These are phyloP conservation scores for Drosophila percnosoma DNA, from an alignment of 2,888 invertebrate species.

Conservation along the genomic window DNA sequence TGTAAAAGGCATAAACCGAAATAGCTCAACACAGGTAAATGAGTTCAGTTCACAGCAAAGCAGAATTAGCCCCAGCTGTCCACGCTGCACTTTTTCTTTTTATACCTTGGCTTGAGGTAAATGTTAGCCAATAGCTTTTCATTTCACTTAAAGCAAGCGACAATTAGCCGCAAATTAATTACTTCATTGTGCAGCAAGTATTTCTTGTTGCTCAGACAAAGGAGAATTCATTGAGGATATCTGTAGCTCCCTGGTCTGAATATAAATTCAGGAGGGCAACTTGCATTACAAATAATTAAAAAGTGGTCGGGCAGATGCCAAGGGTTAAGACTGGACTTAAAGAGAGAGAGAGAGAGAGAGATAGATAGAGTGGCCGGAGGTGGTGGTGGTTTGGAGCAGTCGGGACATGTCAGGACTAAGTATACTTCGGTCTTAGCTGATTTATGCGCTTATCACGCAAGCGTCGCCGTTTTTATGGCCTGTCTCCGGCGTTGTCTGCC, in stretches of 20 bases:
- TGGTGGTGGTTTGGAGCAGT: not conserved
- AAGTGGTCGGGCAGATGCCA: conserved; percentile 20
- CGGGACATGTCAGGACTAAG: conserved; percentile 15
- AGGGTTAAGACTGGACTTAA: conserved; percentile 40
- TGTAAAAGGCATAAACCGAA: not conserved
- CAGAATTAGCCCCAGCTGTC: not conserved
- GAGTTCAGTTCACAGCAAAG: not conserved
- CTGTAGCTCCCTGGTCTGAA: not conserved
- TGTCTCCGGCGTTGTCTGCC: conserved; percentile 60
- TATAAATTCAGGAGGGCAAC: conserved; percentile 11
- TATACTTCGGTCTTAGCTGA: conserved; percentile 50
- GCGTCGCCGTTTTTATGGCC: conserved; percentile 74
- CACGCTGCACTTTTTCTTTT: too few species aligned
- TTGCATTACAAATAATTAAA: conserved; percentile 59
- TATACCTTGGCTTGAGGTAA: conserved; percentile 1
- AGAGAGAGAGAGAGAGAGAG: conserved; percentile 1
- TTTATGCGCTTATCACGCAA: conserved; percentile 77
- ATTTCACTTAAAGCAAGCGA: conserved; percentile 40
- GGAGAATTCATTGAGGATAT: conserved; percentile 11
- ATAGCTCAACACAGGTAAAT: not conserved
- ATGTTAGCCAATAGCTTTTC: conserved; percentile 25
- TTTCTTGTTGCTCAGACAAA: conserved; percentile 7
- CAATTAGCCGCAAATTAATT: conserved; percentile 56
- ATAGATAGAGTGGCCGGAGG: not conserved
- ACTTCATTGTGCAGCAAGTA: conserved; percentile 30